Base-by-base conservation (phyloP, 2,113 vertebrate species). In the Ochotona princeps region DNA sequence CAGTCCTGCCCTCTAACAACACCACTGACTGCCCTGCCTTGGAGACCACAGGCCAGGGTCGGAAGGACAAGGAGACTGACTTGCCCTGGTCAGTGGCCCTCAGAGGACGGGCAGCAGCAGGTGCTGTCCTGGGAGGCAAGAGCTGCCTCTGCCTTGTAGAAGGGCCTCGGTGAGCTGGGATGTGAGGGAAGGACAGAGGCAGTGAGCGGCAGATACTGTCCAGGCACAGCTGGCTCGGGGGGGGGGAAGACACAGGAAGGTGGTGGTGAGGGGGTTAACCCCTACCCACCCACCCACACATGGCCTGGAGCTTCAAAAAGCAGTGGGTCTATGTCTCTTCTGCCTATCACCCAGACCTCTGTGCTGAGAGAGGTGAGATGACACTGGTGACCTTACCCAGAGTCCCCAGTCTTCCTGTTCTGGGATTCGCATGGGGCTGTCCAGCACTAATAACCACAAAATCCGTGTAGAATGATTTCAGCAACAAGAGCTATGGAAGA, bases 341-440 rank as follows among this genome's bases (percentile, higher is more conserved):
- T 0, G 15, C 20, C 13, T 21, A 17, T 0, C 23, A 89, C 51
- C 17, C 54, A 83, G 81, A 28, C 12, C 54, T n/a, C 2, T 0
- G 0, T 4, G 35, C 47, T 54, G 10, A 57, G 49, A 61, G 23
- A 12, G 63, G 54, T 81, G 49, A 57, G 57, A 35, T 90, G 61
- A 60, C 2, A 1, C 10, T 26, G 28, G 12, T 5, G 28, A 0
- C n/a, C 8, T 44, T 12, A 12, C 11, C 35, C 82, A 23, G 32
- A 91, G 23, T 15, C 49, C 15, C 74, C 5, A 75, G 38, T 63
- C 61, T 7, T 69, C 44, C 70, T 38, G 12, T 38, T 66, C 76
- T n/a, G 38, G 83, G 44, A 54, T 13, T 61, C 5, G 4, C 6
- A 82, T 2, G 49, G 30, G 11, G 54, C 72, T 67, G 44, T 65